These are phyloP conservation scores for Crossaster papposus DNA, from an alignment of 53 echinoderm and acorn worm genomes.

Conservation along the genomic window DNA sequence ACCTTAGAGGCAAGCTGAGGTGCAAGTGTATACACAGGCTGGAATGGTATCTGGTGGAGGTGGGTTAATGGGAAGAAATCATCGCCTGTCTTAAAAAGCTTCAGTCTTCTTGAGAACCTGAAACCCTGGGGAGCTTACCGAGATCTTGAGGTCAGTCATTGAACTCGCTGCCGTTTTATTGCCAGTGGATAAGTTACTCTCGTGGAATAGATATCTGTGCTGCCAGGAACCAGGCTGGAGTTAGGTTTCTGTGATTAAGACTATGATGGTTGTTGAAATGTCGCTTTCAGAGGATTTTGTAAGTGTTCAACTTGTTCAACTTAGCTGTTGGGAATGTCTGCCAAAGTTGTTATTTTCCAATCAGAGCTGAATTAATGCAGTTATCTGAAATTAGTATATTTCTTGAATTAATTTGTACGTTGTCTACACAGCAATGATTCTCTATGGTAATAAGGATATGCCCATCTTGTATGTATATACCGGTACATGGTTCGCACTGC, in stretches of 20 bases:
- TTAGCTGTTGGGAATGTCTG: background rate
- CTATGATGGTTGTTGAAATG: background rate
- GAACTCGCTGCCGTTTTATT: conserved; percentile 3
- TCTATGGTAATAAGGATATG: background rate
- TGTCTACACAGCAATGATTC: background rate
- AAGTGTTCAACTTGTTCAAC: background rate
- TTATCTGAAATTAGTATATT: too few species aligned
- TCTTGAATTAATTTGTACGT: too few species aligned
- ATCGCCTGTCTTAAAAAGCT: conserved; percentile 11
- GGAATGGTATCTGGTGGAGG: background rate
- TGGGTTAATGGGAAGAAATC: background rate
- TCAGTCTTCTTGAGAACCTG: background rate
- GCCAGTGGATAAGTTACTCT: conserved; percentile 4
- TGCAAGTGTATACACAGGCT: background rate
- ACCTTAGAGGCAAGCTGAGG: too few species aligned
- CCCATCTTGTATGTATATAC: background rate
- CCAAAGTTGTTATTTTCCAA: background rate
- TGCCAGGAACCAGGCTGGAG: background rate
- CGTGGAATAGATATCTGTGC: background rate
- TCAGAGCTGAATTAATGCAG: too few species aligned
- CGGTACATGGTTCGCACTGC: background rate
- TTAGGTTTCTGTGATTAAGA: background rate
- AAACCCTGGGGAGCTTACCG: background rate
- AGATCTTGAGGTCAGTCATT: conserved; percentile 28
- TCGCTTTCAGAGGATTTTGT: background rate